Evolutionary conservation across 2,888 invertebrate genomes (phyloP).

Genomic region (Drosophila dives): DNA sequence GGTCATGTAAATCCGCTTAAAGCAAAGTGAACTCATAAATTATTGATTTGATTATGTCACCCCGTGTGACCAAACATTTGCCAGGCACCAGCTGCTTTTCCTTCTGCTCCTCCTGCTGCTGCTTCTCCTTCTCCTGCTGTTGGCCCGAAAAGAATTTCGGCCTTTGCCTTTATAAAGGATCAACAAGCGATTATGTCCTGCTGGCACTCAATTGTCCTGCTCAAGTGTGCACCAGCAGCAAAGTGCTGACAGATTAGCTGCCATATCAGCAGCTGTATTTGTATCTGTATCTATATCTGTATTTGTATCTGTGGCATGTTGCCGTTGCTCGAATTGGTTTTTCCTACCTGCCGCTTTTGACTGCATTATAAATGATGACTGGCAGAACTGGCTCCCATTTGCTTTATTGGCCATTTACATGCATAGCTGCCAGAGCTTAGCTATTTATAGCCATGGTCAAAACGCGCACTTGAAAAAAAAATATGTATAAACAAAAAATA

Average conservation of each 20-base stretch:
- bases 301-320: constrained; percentile 18
- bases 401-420: constrained; percentile 62
- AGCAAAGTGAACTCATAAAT: constrained; percentile 78
- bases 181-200: constrained; percentile 77
- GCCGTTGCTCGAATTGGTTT: constrained; percentile 10
- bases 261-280: constrained; percentile 29
- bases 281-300: constrained; percentile 20
- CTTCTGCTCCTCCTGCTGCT: constrained; percentile 18
- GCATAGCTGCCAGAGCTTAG: constrained; percentile 27
- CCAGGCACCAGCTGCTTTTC: not conserved
- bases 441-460: constrained; percentile 52
- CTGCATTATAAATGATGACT: constrained; percentile 69
- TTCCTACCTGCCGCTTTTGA: constrained; percentile 47
- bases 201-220: constrained; percentile 54
- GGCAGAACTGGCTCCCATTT: constrained; percentile 33
- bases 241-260: constrained; percentile 68
- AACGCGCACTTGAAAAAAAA: constrained; percentile 4
- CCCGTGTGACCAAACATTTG: constrained; percentile 37
- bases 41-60: constrained; percentile 81
- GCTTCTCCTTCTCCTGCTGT: constrained; percentile 28
- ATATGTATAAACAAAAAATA: not conserved
- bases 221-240: constrained; percentile 11
- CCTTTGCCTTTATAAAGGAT: constrained; percentile 69
- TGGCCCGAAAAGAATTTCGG: constrained; percentile 50
- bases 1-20: constrained; percentile 76